Percentiles rank a stretch among this genome's conserved stretches.
Conservation (phyloP, 2,113 vertebrate genomes). For the Machaerirhynchus nigripectus region DNA sequence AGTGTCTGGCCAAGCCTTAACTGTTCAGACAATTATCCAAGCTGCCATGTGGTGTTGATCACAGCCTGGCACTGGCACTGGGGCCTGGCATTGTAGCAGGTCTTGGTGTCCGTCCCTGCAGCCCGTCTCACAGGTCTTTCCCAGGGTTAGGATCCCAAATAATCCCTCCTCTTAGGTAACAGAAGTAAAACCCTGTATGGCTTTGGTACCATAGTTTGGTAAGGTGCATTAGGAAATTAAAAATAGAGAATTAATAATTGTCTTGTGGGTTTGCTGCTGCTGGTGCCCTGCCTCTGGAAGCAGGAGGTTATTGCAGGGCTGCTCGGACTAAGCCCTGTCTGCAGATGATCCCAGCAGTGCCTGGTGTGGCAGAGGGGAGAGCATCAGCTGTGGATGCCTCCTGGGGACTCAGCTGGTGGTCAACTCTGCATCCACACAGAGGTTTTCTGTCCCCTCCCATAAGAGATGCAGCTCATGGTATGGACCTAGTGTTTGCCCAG, state of each 20-base stretch:
- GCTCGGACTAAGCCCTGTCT: fast-evolving
- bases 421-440: background rate
- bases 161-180: background rate
- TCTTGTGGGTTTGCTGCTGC: background rate
- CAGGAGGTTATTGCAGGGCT: background rate
- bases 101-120: background rate
- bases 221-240: background rate
- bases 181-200: background rate
- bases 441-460: background rate
- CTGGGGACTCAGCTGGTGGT: background rate
- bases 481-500: background rate
- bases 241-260: background rate
- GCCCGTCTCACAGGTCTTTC: background rate
- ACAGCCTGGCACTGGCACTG: background rate
- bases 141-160: background rate
- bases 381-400: background rate
- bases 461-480: background rate
- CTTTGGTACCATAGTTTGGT: background rate
- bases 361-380: background rate
- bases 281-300: background rate
- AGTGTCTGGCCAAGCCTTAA: constrained; percentile 2
- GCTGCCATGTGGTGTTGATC: background rate
- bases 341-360: background rate
- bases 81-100: background rate
- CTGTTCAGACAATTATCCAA: background rate